Percentiles rank a stretch among this genome's conserved stretches.
phyloP scores from a whole-genome alignment of 2,888 invertebrate genomes.

The Eugnorisma glareosa region DNA sequence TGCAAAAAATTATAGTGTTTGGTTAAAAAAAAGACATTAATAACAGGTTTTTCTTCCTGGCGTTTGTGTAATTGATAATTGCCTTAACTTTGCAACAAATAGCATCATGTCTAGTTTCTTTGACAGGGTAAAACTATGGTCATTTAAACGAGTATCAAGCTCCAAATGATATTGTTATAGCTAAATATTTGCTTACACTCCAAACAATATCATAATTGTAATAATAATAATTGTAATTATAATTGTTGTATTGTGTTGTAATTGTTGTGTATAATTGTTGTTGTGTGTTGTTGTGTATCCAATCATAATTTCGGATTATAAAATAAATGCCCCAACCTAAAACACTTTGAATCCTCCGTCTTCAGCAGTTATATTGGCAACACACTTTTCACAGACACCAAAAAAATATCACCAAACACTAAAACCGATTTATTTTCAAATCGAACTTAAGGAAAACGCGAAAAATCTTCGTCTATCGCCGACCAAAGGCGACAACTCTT shows the following conservation, averaged over 20 bases:
- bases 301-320: neutral
- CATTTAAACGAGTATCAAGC: neutral
- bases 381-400: conserved; percentile 1
- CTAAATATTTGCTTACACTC: neutral
- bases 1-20: too few species aligned
- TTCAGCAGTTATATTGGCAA: neutral
- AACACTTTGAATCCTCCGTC: neutral
- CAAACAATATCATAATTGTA: too few species aligned
- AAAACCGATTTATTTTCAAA: neutral
- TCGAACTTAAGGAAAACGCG: neutral
- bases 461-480: conserved; percentile 12
- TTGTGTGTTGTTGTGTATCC: too few species aligned
- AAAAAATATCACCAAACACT: neutral
- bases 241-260: too few species aligned
- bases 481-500: neutral
- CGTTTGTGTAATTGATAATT: too few species aligned
- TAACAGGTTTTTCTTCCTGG: too few species aligned
- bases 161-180: neutral
- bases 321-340: conserved; percentile 17
- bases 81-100: too few species aligned
- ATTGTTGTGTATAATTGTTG: too few species aligned
- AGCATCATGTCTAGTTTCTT: too few species aligned
- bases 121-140: too few species aligned
- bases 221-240: too few species aligned
- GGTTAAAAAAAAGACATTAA: too few species aligned